phyloP scores from a whole-genome alignment of 2,888 invertebrate genomes.

The Liopterus haemorrhoidalis region DNA sequence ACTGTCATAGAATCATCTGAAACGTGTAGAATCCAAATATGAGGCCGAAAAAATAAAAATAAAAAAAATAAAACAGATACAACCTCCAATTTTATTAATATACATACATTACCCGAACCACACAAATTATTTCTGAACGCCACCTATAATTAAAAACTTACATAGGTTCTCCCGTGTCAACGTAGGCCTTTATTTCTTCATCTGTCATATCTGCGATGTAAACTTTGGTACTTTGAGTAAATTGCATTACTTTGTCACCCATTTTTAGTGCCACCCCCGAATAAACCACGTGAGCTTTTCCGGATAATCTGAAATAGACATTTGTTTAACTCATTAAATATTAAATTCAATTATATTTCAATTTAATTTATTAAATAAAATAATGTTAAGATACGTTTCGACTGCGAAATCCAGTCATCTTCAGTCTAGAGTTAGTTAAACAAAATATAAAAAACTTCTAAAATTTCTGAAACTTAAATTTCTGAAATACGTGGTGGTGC shows the following conservation, averaged over 20 bases:
- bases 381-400: too few species aligned
- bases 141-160: slow-evolving; percentile 45
- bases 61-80: background rate
- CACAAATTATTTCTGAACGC: background rate
- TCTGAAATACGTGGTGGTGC: too few species aligned
- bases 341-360: background rate
- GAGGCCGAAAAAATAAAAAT: too few species aligned
- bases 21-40: too few species aligned
- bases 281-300: slow-evolving; percentile 72
- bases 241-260: slow-evolving; percentile 55
- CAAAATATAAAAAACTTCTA: too few species aligned
- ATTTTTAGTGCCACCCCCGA: slow-evolving; percentile 81
- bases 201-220: slow-evolving; percentile 68
- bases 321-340: background rate
- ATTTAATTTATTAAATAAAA: background rate
- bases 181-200: slow-evolving; percentile 74
- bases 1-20: too few species aligned
- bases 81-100: background rate
- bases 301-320: slow-evolving; percentile 62
- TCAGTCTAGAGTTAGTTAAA: too few species aligned
- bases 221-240: slow-evolving; percentile 78
- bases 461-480: too few species aligned
- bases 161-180: slow-evolving; percentile 86
- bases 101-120: background rate
- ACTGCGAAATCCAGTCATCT: too few species aligned